Conservation (phyloP, 2,113 vertebrate species). For the Cottus gobio region DNA sequence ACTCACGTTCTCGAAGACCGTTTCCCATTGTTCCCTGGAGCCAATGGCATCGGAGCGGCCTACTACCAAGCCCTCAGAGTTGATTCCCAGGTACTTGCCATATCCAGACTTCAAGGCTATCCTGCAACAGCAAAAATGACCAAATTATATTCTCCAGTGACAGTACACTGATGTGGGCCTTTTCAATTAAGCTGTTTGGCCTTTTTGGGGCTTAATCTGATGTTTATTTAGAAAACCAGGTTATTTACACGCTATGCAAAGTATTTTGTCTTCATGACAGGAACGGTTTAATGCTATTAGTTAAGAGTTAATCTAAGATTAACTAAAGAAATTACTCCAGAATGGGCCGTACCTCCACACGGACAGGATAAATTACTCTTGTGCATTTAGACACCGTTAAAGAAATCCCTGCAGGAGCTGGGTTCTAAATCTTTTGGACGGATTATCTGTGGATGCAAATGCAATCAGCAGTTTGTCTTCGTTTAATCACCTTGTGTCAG, state of each 20-base stretch:
- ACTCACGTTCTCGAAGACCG: slow-evolving; percentile 95
- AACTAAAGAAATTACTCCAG: not conserved
- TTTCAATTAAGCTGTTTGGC: too few relatives aligned
- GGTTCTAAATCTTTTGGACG: slow-evolving; percentile 14
- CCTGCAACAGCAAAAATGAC: slow-evolving; percentile 71
- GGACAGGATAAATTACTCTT: not conserved
- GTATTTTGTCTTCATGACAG: not conserved
- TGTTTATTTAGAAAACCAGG: not conserved
- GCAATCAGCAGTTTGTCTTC: slow-evolving; percentile 8
- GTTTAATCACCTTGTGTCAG: slow-evolving; percentile 89
- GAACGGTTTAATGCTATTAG: not conserved
- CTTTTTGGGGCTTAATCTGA: not conserved
- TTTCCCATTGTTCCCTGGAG: slow-evolving; percentile 96
- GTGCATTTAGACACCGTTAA: slow-evolving; percentile 4
- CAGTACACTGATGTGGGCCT: not conserved
- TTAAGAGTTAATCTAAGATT: not conserved
- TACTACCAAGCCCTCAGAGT: slow-evolving; percentile 93
- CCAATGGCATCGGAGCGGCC: slow-evolving; percentile 96
- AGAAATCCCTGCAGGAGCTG: not conserved
- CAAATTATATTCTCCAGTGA: not conserved
- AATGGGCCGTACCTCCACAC: not conserved
- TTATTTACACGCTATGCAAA: not conserved
- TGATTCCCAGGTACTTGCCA: slow-evolving; percentile 96
- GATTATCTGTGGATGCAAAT: slow-evolving; percentile 12
- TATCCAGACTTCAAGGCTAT: slow-evolving; percentile 97